phyloP scores from a whole-genome alignment of 2,888 invertebrate species.

The Scaptomyza caliginosa region DNA sequence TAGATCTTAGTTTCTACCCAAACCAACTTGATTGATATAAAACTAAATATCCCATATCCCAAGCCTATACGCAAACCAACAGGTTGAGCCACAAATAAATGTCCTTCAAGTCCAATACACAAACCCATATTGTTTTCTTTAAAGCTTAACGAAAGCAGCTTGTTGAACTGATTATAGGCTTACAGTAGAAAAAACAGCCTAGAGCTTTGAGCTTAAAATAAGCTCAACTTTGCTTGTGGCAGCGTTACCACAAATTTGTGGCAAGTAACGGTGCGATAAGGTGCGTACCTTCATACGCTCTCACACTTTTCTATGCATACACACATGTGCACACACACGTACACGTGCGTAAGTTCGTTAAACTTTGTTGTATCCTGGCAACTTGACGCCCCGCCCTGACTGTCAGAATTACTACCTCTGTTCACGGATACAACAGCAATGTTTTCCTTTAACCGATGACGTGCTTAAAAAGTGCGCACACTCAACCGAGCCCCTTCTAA shows the following conservation, averaged over 20 bases:
- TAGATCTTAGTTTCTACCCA: neutral
- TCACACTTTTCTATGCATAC: neutral
- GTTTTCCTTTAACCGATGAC: constrained; percentile 59
- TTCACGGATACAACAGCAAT: constrained; percentile 16
- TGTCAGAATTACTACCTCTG: constrained; percentile 17
- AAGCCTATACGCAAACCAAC: neutral
- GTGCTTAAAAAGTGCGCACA: constrained; percentile 64
- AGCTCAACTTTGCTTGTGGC: constrained; percentile 5
- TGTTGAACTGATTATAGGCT: neutral
- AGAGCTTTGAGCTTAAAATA: constrained; percentile 18
- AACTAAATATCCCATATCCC: constrained; percentile 1
- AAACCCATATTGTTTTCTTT: constrained; percentile 9
- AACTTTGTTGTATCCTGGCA: constrained; percentile 64
- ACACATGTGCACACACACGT: constrained; percentile 11
- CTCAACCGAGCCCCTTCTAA: constrained; percentile 29
- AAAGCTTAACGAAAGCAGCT: constrained; percentile 7
- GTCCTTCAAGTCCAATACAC: neutral
- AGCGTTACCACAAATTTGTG: constrained; percentile 23
- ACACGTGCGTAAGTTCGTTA: constrained; percentile 66
- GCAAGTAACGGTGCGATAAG: constrained; percentile 26
- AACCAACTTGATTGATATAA: neutral
- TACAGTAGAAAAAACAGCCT: neutral
- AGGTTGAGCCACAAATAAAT: neutral
- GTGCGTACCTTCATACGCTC: constrained; percentile 25
- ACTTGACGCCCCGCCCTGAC: constrained; percentile 47